phyloP scores from a whole-genome alignment of 2,113 vertebrate genomes.

The Propithecus coquereli region DNA sequence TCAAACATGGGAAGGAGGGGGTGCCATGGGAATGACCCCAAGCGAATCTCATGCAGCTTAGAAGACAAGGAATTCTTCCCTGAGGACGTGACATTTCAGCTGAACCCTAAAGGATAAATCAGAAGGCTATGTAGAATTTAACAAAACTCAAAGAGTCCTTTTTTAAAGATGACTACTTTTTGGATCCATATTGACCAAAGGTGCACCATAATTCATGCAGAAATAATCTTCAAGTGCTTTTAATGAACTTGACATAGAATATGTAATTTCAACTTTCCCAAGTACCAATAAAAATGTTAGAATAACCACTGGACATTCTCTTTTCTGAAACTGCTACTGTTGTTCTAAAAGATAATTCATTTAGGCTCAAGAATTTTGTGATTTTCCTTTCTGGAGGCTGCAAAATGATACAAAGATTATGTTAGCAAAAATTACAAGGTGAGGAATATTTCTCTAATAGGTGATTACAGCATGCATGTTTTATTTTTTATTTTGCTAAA shows the following conservation, averaged over 20 bases:
- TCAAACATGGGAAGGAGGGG: neutral
- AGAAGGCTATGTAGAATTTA: neutral
- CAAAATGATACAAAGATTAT: constrained; percentile 1
- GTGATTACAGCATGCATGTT: neutral
- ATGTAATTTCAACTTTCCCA: neutral
- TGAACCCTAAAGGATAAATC: neutral
- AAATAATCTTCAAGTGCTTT: constrained; percentile 34
- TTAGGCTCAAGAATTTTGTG: neutral
- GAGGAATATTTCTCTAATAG: neutral
- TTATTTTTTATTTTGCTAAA: constrained; percentile 34
- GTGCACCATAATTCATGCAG: neutral
- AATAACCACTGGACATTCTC: neutral
- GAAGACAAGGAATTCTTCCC: neutral
- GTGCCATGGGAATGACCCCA: neutral
- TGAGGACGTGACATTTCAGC: neutral
- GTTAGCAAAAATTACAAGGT: neutral
- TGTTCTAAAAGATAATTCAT: neutral
- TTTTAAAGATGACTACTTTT: neutral
- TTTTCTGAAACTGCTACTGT: neutral
- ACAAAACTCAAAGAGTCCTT: neutral
- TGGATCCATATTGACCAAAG: neutral
- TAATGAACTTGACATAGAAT: neutral
- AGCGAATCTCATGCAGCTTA: neutral
- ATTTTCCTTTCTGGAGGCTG: constrained; percentile 16
- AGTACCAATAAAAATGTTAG: constrained; percentile 8